Evolutionary conservation across 2,797 vertebrate species (phyloP).

Genomic region (Meriones psammophilus): DNA sequence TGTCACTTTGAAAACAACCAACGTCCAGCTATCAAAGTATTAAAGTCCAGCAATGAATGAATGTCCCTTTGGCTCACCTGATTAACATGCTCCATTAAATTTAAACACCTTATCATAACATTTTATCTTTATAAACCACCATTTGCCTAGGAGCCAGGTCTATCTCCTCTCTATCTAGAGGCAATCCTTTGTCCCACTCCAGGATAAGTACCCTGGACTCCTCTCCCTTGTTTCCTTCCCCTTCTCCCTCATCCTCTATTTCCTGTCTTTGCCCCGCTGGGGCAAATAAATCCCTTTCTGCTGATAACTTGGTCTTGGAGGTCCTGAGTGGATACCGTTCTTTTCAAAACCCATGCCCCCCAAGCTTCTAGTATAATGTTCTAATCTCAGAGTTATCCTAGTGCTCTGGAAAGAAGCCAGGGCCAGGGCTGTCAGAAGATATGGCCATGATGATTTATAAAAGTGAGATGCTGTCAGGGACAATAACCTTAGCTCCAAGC

Average conservation of each 20-base stretch:
- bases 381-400: slow-evolving; percentile 12
- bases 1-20: background rate
- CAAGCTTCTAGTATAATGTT: slow-evolving; percentile 37
- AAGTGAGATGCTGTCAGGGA: slow-evolving; percentile 49
- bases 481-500: slow-evolving; percentile 50
- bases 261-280: background rate
- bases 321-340: background rate
- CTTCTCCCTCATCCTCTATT: too few species aligned
- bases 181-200: background rate
- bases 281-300: background rate
- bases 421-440: background rate
- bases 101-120: background rate
- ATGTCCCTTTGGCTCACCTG: background rate
- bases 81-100: background rate
- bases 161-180: background rate
- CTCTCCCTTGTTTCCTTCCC: background rate
- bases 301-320: background rate
- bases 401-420: slow-evolving; percentile 48
- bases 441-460: slow-evolving; percentile 23
- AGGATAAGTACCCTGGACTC: background rate
- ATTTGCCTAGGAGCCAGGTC: background rate
- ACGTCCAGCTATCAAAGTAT: too few species aligned
- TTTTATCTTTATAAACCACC: background rate
- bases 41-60: background rate
- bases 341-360: background rate